Percentiles rank a stretch among this genome's conserved stretches.
These are phyloP conservation scores for Octodon degus DNA, from an alignment of 2,113 vertebrate species.

Conservation along the genomic window DNA sequence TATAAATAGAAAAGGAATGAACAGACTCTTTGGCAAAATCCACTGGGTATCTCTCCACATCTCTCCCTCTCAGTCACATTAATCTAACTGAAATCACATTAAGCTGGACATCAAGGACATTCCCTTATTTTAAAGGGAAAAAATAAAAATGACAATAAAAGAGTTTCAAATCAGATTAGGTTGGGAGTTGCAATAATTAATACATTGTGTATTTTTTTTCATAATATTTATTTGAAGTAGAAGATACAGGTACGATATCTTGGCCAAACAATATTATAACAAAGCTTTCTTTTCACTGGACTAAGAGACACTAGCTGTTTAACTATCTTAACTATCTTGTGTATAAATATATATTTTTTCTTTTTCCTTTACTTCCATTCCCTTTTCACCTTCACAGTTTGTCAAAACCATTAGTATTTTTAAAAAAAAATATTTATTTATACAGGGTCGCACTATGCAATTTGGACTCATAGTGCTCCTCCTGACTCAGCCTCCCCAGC, in stretches of 20 bases:
- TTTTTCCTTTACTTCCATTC: not conserved
- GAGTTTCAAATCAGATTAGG: not conserved
- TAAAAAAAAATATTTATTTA: too few relatives aligned
- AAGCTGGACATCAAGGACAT: slow-evolving; percentile 51
- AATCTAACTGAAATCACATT: slow-evolving; percentile 55
- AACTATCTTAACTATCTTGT: not conserved
- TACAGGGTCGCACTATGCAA: too few relatives aligned
- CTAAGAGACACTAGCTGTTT: not conserved
- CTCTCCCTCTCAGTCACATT: slow-evolving; percentile 3
- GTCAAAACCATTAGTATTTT: slow-evolving; percentile 1
- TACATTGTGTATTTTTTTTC: not conserved
- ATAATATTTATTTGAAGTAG: not conserved
- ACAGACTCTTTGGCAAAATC: slow-evolving; percentile 25
- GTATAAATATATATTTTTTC: not conserved
- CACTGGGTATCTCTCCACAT: not conserved
- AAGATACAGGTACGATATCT: not conserved
- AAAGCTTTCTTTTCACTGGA: not conserved
- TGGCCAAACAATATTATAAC: not conserved
- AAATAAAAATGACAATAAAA: not conserved
- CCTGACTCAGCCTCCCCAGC: too few relatives aligned
- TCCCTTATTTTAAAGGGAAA: not conserved
- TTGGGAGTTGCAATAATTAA: not conserved
- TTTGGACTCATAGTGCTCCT: too few relatives aligned
- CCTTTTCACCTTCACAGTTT: not conserved
- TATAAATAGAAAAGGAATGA: slow-evolving; percentile 4